A percentile compares a stretch with the other conserved stretches of the same genome.
Evolutionary conservation across 1,140 invertebrate species (phyloP).

Genomic region (Cydia fagiglandana): DNA sequence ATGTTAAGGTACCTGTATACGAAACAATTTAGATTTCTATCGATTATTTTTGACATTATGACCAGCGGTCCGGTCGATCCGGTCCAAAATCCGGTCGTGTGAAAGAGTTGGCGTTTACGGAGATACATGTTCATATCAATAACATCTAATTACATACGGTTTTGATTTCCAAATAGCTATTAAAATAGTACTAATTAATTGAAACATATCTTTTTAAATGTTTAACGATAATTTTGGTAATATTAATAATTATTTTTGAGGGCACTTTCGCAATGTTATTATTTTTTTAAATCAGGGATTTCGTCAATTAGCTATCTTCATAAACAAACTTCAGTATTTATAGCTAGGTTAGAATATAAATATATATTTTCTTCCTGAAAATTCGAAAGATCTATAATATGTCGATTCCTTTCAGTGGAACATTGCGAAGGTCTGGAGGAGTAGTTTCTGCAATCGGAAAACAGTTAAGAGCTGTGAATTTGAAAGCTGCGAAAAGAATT

Average conservation of each 20-base stretch:
- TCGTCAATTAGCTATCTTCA: background rate
- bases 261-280: background rate
- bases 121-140: background rate
- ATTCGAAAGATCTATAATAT: slow-evolving; percentile 66
- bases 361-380: slow-evolving; percentile 30
- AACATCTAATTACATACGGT: background rate
- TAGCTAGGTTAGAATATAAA: background rate
- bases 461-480: slow-evolving; percentile 84
- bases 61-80: background rate
- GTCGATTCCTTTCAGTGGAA: slow-evolving; percentile 86
- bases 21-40: background rate
- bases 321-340: slow-evolving; percentile 6
- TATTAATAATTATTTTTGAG: background rate
- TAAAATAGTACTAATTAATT: background rate
- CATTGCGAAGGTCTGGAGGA: slow-evolving; percentile 81
- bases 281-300: background rate
- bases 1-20: background rate
- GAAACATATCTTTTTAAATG: too few relatives aligned
- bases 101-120: background rate
- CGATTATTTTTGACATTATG: background rate
- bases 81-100: slow-evolving; percentile 13
- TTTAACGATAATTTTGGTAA: background rate
- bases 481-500: slow-evolving; percentile 89
- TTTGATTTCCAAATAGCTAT: background rate
- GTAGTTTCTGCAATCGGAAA: slow-evolving; percentile 84